Percentiles rank a stretch among this genome's conserved stretches.
These are phyloP conservation scores for Resseliella maxima DNA, from an alignment of 2,888 invertebrate genomes.

Conservation along the genomic window DNA sequence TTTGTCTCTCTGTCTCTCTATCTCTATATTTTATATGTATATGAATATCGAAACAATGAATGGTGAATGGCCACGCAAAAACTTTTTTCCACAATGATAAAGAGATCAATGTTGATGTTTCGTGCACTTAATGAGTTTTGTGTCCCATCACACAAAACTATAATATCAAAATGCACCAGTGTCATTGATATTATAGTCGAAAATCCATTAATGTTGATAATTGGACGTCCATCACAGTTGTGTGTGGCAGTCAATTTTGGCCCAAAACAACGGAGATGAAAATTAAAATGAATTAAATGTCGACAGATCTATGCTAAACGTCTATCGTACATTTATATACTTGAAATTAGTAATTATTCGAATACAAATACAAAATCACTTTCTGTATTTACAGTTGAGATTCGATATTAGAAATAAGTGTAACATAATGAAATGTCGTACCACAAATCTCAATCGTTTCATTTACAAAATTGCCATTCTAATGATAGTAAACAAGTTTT, in stretches of 20 bases:
- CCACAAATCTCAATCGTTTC: background rate
- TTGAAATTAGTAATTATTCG: background rate
- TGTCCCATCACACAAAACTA: background rate
- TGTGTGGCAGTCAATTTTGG: background rate
- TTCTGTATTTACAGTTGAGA: no score
- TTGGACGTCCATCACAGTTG: slow-evolving; percentile 53
- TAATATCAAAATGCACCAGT: background rate
- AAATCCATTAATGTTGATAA: slow-evolving; percentile 46
- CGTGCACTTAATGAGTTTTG: slow-evolving; percentile 23
- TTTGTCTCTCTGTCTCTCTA: no score
- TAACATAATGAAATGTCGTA: no score
- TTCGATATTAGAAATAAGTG: no score
- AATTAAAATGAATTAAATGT: slow-evolving; percentile 48
- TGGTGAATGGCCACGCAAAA: no score
- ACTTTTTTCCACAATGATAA: no score
- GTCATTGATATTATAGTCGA: background rate
- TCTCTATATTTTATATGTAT: no score
- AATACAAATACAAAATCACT: no score
- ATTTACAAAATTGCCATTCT: background rate
- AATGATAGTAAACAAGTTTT: background rate
- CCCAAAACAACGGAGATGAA: slow-evolving; percentile 1
- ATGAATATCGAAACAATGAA: no score
- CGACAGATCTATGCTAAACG: background rate
- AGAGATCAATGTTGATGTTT: background rate
- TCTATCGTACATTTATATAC: no score